Base-by-base conservation (phyloP, 1,140 invertebrate species). In the Pentalonia nigronervosa region DNA sequence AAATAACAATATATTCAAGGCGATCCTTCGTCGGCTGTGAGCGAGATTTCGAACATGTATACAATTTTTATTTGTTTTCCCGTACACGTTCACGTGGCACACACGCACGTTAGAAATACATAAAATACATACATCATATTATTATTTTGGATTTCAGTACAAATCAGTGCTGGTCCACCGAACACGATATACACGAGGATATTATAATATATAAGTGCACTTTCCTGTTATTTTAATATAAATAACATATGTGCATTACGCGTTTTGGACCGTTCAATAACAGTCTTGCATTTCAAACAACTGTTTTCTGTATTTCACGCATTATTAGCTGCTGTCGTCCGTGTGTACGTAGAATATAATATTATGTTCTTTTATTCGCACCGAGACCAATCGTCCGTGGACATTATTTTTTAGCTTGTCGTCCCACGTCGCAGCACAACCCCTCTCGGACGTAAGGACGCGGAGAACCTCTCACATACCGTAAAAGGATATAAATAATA, bases 301-400 rank as follows among this genome's bases (percentile, higher is more conserved):
- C 36, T 41, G 41, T 48, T 92, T 84, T 92, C 34, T 36, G n/a
- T 93, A 86, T 93, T 93, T 86, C 48, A 84, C n/a, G 48, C 47
- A 36, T 84, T 93, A 93, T 53, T 92, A 93, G 23, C 47, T 50
- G 47, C 34, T 25, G 47, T 86, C 48, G 76, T 36, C n/a, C 21
- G 14, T 21, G 34, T 56, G 34, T 76, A 76, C 36, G 14, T 48
- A 81, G 45, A 25, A 67, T 45, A 90, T 60, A 34, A 34, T 83
- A 83, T 21, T 48, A 45, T 76, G 36, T 90, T 41, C 36, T 34
- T 25, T 47, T 30, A 76, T 11, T 14, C 50, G 47, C 9, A 76
- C 76, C n/a, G 34, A 50, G 34, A 92, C 47, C 48, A 84, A 93
- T 92, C 41, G 76, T 67, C 30, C 34, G 48, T 84, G 17, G 91